Evolutionary conservation across 2,113 vertebrate species (phyloP), one percentile per base, ranked within the genome.

Genomic region (Callipepla californica): DNA sequence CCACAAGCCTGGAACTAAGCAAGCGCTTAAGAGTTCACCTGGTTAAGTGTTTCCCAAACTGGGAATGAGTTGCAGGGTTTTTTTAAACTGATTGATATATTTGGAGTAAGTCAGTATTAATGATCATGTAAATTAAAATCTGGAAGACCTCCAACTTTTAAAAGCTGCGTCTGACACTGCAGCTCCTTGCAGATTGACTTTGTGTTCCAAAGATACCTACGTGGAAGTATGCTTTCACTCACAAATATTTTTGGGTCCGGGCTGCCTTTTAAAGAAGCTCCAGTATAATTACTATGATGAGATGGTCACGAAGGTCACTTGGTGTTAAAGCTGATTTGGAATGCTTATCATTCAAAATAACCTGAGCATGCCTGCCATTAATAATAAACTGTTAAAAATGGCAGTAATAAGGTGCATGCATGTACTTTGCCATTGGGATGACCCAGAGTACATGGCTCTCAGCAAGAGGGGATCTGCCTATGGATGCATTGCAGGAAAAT

Each of bases 101-200:
- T 94, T 95, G 90, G 94, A 96, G 58, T 95, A 96, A 95, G 82
- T 85, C 88, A 65, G 76, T 95, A 96, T 93, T 96, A 94, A 95
- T 95, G 85, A 95, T 94, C 92, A 90, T 50, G 85, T 90, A 96
- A 94, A 96, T 96, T 91, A 93, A 96, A 96, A 96, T 84, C 92
- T 96, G 95, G 96, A 90, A 81, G 94, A 23, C 45, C 23, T 82
- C 90, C 96, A 96, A 19, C 53, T 84, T 94, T 93, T 90, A 96
- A 96, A 95, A 96, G 96, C 96, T 96, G 91, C 11, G 2, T 84
- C 82, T 91, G 91, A 85, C 82, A 68, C 82, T 84, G 77, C 69
- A 90, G 72, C 82, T 94, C 77, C 82, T 65, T 78, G 69, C 80
- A 84, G 86, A 95, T 93, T 6, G 76, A 93, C 93, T 90, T 94